phyloP scores from a whole-genome alignment of 1,140 invertebrate genomes.

The Listronotus oregonensis region DNA sequence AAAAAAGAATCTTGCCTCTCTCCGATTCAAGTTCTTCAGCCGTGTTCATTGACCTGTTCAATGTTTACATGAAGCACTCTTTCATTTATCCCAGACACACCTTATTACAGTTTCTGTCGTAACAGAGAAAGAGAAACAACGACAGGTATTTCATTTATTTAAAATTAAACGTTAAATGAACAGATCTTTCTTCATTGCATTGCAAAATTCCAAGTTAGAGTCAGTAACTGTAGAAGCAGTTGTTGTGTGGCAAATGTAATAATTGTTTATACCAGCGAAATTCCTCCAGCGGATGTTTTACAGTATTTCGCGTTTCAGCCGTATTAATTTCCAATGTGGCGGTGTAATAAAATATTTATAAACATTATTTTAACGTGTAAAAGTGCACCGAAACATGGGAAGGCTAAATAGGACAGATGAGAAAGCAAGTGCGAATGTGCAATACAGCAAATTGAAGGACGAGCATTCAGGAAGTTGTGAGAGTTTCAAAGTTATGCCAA shows the following conservation, averaged over 20 bases:
- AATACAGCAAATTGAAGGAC: conserved; percentile 21
- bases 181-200: not conserved
- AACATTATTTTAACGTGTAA: not conserved
- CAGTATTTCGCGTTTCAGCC: not conserved
- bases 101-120: not conserved
- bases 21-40: conserved; percentile 19
- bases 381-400: conserved; percentile 5
- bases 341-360: not conserved
- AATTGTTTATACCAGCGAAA: too few relatives aligned
- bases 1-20: conserved; percentile 10
- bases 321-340: conserved; percentile 8
- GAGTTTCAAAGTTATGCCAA: conserved; percentile 5
- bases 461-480: conserved; percentile 10
- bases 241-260: too few relatives aligned
- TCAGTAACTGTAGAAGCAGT: too few relatives aligned
- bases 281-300: too few relatives aligned
- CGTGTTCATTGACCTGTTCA: conserved; percentile 4
- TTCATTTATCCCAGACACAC: conserved; percentile 5
- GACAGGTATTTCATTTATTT: not conserved
- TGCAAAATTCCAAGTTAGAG: too few relatives aligned
- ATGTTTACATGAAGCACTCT: not conserved
- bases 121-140: conserved; percentile 17
- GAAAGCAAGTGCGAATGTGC: conserved; percentile 7
- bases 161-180: not conserved
- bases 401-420: not conserved